Evolutionary conservation across 2,113 vertebrate species (phyloP), one percentile per base, ranked within the genome.

Genomic region (Phocoena phocoena): DNA sequence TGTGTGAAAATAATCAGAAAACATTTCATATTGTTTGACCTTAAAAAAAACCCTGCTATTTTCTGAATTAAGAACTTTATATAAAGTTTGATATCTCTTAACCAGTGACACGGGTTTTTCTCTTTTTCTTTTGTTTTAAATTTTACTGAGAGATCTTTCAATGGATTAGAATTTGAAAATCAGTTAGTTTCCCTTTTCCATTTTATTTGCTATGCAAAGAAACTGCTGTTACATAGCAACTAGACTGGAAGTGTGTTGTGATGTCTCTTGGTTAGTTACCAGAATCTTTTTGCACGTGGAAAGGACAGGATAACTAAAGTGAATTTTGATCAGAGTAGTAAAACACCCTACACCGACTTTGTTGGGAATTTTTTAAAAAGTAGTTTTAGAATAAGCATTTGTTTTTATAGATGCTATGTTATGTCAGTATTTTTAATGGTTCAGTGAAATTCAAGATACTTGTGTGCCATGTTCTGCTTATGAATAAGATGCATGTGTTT

Each of bases 1-100:
- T 88, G 17, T 41, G 60, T 96, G 93, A 77, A 74, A 97, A 95
- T 94, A 88, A 88, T 95, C 94, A 97, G 96, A 97, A 97, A 73
- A 8, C 88, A n/a, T 67, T 76, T 96, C 47, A 36, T 86, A 86
- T 83, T 95, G 80, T 93, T 90, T 97, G 97, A 82, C 83, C 90
- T 96, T 97, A 36, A 88, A 88, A 10, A 26, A 50, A 71, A 47
- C 2, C 67, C n/a, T 38, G 3, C 50, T 76, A 13, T 88, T 95
- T 90, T 97, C 55, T 85, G 53, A 88, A n/a, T 83, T 84, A 95
- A 79, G 67, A 50, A 58, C 68, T 79, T 94, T 73, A 1, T 74
- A 60, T 36, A 58, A 85, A 38, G 14, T 83, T 95, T 41, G 83
- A 5, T 86, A 9, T 86, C 31, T 93, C 38, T 87, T 85, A 92